Conservation (phyloP, 2,888 invertebrate genomes). For the Ochlodes sylvanus region DNA sequence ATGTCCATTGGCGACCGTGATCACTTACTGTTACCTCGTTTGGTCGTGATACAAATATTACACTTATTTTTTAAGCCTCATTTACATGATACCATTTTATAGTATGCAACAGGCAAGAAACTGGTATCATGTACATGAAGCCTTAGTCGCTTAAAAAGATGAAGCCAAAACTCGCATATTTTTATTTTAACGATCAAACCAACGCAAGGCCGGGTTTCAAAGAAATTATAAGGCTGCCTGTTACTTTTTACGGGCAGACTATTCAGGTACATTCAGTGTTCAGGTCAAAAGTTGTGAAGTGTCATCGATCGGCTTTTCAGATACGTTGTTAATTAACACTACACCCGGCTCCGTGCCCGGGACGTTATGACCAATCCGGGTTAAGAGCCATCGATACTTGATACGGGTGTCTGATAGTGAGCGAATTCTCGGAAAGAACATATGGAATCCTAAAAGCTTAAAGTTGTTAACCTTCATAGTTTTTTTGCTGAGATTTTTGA, state of each 20-base stretch:
- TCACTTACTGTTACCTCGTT: too few species aligned
- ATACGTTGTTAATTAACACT: conserved; percentile 24
- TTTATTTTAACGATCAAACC: background rate
- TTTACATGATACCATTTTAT: too few species aligned
- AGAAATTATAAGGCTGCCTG: background rate
- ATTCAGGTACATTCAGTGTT: conserved; percentile 11
- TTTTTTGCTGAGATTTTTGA: too few species aligned
- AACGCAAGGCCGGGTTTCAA: background rate
- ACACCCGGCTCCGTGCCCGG: conserved; percentile 4
- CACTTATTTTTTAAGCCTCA: too few species aligned
- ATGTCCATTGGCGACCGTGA: too few species aligned
- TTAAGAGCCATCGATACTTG: conserved; percentile 18
- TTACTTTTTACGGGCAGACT: background rate
- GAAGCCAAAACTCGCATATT: too few species aligned
- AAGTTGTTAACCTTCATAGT: background rate
- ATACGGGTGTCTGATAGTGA: background rate
- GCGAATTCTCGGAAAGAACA: background rate
- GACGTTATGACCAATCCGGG: conserved; percentile 24
- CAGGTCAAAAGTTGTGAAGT: conserved; percentile 19
- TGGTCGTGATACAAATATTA: too few species aligned
- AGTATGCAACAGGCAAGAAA: too few species aligned
- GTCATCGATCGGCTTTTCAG: conserved; percentile 21
- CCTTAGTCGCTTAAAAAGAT: too few species aligned
- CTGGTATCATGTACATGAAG: too few species aligned
- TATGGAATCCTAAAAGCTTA: background rate